A percentile compares a stretch with the other conserved stretches of the same genome.
Conservation (phyloP, 1,140 invertebrate genomes). For the Cotesia chilonis region DNA sequence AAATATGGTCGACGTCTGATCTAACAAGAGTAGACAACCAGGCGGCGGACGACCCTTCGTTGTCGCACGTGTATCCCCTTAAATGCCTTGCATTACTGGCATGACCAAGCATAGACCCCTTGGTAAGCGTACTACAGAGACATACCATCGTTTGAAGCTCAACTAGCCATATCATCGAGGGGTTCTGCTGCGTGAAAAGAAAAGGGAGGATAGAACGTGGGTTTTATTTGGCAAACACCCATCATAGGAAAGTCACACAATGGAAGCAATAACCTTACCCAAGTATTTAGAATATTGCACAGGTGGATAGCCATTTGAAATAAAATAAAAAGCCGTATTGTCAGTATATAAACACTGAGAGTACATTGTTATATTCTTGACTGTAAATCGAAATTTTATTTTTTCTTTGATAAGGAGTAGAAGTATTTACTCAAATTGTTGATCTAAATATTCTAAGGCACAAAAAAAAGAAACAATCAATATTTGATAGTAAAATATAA, state of each 20-base stretch:
- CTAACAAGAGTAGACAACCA: conserved; percentile 39
- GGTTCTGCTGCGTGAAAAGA: conserved; percentile 46
- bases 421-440: background rate
- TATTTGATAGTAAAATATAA: too few species aligned
- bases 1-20: conserved; percentile 41
- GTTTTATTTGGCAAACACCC: conserved; percentile 57
- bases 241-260: conserved; percentile 37
- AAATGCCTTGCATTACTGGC: conserved; percentile 46
- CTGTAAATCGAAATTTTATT: background rate
- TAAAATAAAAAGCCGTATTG: conserved; percentile 17
- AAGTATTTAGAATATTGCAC: conserved; percentile 32
- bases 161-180: conserved; percentile 59
- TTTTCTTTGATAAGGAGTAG: background rate
- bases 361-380: background rate
- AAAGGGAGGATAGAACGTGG: conserved; percentile 40
- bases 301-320: conserved; percentile 32
- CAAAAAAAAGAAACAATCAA: too few species aligned
- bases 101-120: conserved; percentile 30
- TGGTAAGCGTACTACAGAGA: conserved; percentile 45
- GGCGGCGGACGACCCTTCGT: conserved; percentile 24
- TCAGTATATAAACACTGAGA: conserved; percentile 10
- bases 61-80: conserved; percentile 45
- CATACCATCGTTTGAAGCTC: conserved; percentile 57
- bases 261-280: conserved; percentile 24
- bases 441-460: too few species aligned